A percentile compares a stretch with the other conserved stretches of the same genome.
Conservation (phyloP, 2,888 invertebrate genomes). For the Hofmannophila pseudospretella region DNA sequence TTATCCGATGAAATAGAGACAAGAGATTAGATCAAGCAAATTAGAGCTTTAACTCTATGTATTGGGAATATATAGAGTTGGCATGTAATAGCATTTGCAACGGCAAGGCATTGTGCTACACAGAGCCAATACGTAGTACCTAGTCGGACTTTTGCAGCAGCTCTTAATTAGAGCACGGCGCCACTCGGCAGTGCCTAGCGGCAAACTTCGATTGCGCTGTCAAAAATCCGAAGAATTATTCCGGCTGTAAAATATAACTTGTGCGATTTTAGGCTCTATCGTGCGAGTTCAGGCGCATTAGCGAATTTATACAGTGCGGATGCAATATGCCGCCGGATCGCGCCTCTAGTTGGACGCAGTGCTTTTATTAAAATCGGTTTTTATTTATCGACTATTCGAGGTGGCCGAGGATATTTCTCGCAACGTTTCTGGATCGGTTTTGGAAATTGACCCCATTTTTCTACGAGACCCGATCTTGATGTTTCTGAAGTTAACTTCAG, state of each 20-base stretch:
- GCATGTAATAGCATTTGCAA: conserved; percentile 37
- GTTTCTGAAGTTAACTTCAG: conserved; percentile 9
- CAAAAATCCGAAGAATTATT: conserved; percentile 78
- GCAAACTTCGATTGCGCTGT: conserved; percentile 77
- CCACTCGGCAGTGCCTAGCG: conserved; percentile 50
- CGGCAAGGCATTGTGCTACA: conserved; percentile 27
- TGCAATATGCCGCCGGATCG: conserved; percentile 65
- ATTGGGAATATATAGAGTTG: conserved; percentile 32
- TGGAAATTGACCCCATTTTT: conserved; percentile 17
- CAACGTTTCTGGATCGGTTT: conserved; percentile 25
- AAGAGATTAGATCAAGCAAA: too few species aligned
- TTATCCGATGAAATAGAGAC: too few species aligned
- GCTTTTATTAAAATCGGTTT: conserved; percentile 71
- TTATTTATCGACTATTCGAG: conserved; percentile 67
- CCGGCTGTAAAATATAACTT: conserved; percentile 72
- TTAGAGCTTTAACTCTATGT: too few species aligned
- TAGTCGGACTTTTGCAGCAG: conserved; percentile 45
- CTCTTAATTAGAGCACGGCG: conserved; percentile 68
- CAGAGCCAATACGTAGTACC: conserved; percentile 44
- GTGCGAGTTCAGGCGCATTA: conserved; percentile 72
- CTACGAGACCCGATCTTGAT: conserved; percentile 3
- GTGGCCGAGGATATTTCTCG: conserved; percentile 42
- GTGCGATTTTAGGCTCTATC: conserved; percentile 74
- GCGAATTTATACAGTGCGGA: conserved; percentile 63
- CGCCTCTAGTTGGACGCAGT: conserved; percentile 49